Percentiles rank a stretch among this genome's conserved stretches.
Conservation (phyloP, 2,113 vertebrate genomes). For the Nerophis lumbriciformis region DNA sequence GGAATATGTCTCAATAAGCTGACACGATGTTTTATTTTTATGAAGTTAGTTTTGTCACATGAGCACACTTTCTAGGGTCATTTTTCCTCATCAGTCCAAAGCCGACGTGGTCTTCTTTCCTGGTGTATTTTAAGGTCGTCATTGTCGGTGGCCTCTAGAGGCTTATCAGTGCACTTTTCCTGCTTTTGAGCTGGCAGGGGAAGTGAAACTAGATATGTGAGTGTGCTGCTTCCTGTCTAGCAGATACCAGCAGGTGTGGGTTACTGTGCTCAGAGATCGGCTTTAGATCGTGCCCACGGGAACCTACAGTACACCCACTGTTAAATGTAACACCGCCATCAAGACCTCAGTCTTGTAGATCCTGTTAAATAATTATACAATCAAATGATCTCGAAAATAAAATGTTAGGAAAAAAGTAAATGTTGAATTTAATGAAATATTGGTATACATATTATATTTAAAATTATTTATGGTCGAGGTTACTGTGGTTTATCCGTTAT, state of each 20-base stretch:
- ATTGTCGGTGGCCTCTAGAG: constrained; percentile 26
- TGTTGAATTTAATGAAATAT: no score
- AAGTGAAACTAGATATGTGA: constrained; percentile 36
- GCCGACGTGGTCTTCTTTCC: not conserved
- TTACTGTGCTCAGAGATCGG: constrained; percentile 12
- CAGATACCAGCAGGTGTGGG: constrained; percentile 28
- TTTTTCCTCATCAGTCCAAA: not conserved
- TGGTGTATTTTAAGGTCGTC: constrained; percentile 17
- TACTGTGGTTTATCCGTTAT: no score
- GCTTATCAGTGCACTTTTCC: constrained; percentile 49
- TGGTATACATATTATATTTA: no score
- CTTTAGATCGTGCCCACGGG: constrained; percentile 8
- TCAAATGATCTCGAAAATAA: no score
- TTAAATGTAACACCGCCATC: no score
- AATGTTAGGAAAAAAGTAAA: no score
- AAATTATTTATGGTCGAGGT: no score
- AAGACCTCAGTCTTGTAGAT: no score
- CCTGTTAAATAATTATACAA: no score
- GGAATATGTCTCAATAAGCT: no score
- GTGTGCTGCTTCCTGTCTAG: constrained; percentile 49
- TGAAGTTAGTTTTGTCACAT: not conserved
- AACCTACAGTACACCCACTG: not conserved
- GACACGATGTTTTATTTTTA: no score
- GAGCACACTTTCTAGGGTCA: not conserved
- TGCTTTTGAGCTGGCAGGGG: constrained; percentile 38